These are phyloP conservation scores for Hyla sarda DNA, from an alignment of 2,113 vertebrate genomes.

Conservation along the genomic window DNA sequence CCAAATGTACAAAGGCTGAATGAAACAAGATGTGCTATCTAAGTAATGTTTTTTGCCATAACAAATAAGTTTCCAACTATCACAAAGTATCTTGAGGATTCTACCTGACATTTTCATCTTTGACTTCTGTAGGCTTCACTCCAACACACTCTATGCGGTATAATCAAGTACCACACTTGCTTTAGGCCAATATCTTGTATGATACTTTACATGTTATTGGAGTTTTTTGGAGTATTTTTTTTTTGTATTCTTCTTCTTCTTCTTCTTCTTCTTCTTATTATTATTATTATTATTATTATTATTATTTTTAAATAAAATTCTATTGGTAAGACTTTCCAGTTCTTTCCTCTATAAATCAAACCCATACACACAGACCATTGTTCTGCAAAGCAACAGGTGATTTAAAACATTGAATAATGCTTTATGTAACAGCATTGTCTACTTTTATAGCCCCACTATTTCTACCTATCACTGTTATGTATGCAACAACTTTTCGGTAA, in stretches of 20 bases:
- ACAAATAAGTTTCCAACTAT: constrained; percentile 56
- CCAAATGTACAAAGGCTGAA: constrained; percentile 48
- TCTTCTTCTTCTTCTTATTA: no score
- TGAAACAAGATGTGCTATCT: constrained; percentile 53
- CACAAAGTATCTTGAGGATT: constrained; percentile 48
- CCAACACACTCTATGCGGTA: background rate
- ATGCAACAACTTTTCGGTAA: constrained; percentile 13
- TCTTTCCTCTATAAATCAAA: background rate
- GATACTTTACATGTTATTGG: background rate
- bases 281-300: no score
- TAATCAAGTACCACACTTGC: constrained; percentile 32
- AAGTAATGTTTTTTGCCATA: constrained; percentile 53
- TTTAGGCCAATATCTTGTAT: constrained; percentile 20
- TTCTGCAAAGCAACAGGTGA: background rate
- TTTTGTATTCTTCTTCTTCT: no score
- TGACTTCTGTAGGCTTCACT: background rate
- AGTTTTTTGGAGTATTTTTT: background rate
- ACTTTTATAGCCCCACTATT: background rate
- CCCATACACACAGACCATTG: background rate
- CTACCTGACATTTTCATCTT: constrained; percentile 55
- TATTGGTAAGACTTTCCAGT: background rate
- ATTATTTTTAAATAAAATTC: background rate
- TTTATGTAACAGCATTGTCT: background rate
- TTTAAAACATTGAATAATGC: background rate
- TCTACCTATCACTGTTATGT: constrained; percentile 13